These are phyloP conservation scores for Conchocele bisecta DNA, from an alignment of 2,888 invertebrate genomes.

Conservation along the genomic window DNA sequence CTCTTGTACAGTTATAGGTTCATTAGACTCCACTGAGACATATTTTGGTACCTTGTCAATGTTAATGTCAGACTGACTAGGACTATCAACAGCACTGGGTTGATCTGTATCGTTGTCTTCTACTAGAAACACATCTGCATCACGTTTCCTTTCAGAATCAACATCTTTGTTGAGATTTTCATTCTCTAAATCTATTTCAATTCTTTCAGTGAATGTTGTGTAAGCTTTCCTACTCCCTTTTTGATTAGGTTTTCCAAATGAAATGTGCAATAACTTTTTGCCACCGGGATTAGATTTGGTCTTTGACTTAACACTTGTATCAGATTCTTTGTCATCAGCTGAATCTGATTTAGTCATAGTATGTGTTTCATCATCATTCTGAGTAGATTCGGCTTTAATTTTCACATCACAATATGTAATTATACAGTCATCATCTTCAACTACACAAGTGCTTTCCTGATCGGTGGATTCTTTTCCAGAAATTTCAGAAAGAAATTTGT, in stretches of 20 bases:
- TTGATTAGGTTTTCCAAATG: too few relatives aligned
- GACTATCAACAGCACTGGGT: neutral
- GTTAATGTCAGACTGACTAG: neutral
- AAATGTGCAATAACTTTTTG: too few relatives aligned
- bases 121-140: neutral
- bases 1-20: too few relatives aligned
- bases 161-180: neutral
- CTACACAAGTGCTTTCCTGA: neutral
- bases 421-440: neutral
- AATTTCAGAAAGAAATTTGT: too few relatives aligned
- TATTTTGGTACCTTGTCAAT: neutral
- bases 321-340: neutral
- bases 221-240: neutral
- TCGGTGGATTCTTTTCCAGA: too few relatives aligned
- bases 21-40: neutral
- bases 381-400: too few relatives aligned
- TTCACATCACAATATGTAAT: too few relatives aligned
- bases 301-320: neutral
- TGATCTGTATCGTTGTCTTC: neutral
- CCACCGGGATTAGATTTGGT: too few relatives aligned
- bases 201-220: neutral
- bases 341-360: neutral
- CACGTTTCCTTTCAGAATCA: slow-evolving; percentile 4
- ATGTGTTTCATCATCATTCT: too few relatives aligned
- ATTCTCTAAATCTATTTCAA: neutral